Evolutionary conservation across 1,140 invertebrate genomes (phyloP).

Genomic region (Tribolium castaneum): DNA sequence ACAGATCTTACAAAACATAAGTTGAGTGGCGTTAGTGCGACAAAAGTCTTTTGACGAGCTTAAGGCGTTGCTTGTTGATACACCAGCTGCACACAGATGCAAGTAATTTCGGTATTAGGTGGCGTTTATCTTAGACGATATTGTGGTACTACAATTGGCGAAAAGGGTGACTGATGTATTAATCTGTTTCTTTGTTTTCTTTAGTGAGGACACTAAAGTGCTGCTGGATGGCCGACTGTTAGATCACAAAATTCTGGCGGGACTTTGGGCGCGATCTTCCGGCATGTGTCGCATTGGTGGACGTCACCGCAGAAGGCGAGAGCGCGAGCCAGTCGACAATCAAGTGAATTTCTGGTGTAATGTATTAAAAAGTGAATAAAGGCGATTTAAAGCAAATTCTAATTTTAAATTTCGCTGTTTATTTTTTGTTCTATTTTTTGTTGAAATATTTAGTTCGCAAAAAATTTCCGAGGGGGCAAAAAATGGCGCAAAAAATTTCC

Average conservation of each 20-base stretch:
- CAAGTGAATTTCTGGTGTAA: too few relatives aligned
- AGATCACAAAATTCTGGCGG: neutral
- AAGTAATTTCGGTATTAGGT: constrained; percentile 42
- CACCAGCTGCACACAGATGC: constrained; percentile 45
- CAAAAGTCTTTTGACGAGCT: constrained; percentile 18
- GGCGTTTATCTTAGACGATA: constrained; percentile 36
- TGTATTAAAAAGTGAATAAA: too few relatives aligned
- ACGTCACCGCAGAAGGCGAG: too few relatives aligned
- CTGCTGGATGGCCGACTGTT: constrained; percentile 44
- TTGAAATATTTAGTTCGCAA: too few relatives aligned
- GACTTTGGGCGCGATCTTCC: neutral
- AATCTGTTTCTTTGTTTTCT: neutral
- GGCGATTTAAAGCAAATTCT: too few relatives aligned
- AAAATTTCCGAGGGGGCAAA: too few relatives aligned
- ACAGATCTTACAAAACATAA: neutral
- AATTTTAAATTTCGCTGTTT: too few relatives aligned
- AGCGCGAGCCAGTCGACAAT: too few relatives aligned
- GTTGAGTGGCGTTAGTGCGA: neutral
- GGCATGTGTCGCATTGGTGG: too few relatives aligned
- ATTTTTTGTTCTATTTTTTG: too few relatives aligned
- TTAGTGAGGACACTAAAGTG: constrained; percentile 42
- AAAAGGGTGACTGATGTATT: neutral
- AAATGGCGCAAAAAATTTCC: too few relatives aligned
- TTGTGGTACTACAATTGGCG: neutral
- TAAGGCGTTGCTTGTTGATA: neutral